Evolutionary conservation across 2,888 invertebrate species (phyloP), one percentile per base, ranked within the genome.

Genomic region (Tyria jacobaeae): DNA sequence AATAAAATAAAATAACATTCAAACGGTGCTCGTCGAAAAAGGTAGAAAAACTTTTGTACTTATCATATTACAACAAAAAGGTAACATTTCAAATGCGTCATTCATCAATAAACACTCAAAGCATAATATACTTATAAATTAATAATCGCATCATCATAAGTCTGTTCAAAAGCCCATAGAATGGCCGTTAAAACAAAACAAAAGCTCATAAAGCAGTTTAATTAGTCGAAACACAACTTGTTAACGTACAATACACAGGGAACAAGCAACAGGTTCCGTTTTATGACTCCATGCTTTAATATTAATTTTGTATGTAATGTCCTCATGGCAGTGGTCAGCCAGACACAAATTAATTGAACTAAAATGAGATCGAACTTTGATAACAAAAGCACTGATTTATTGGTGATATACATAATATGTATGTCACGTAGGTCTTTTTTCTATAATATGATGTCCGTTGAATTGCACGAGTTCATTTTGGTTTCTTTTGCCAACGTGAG

Each of bases 171-270:
- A 75, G 60, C 51, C 56, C 65, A 57, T 65, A 53, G 58, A 68
- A 78, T 60, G 63, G 62, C 58, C 61, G 62, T 80, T 64, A 78
- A 70, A 62, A 78, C 70, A 61, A 76, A 82, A 79, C 82, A 80
- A 85, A 82, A 79, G 80, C 76, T 74, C 78, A 80, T 84, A 82
- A 84, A 84, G 70, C 73, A 70, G 73, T 78, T 83, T 85, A 84
- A 84, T 85, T 84, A 82, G 76, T 76, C 73, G 73, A 73, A 82
- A 82, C 77, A 79, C 64, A 75, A 70, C 70, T 70, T 71, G 68
- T 73, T 71, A 78, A 75, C 69, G 78, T 62, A 75, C 70, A 73
- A 70, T 66, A 66, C 66, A 73, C 58, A 59, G 65, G 62, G 61
- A 57, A 58, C 39, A 56, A 63, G 79, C 81, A 81, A 82, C 79